Base-by-base conservation (phyloP, 2,888 invertebrate species). In the Calliscelio sp. region DNA sequence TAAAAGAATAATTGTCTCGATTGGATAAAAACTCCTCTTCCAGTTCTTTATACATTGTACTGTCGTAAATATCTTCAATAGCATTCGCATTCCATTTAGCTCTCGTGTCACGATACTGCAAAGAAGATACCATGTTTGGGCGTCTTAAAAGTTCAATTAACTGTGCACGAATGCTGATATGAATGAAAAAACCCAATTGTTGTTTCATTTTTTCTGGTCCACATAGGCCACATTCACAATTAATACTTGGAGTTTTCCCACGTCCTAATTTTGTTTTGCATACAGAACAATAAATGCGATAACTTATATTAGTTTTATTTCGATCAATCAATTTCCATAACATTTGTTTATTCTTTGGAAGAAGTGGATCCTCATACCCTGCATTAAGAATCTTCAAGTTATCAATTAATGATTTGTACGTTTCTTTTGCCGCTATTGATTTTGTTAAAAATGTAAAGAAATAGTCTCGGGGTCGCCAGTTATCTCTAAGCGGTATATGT, bases 231-330 rank as follows among this genome's bases (percentile, higher is more conserved):
- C 53, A 74, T 11, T 1, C n/a, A 44, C 74, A 74, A 46, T 41
- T n/a, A 22, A 91, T 91, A 92, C 91, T 87, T 84, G 87, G 89
- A 88, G 88, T 77, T 22, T 75, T 51, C 49, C 61, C 41, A n/a
- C 22, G 16, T 35, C 49, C 65, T 20, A 65, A 28, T 65, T 49
- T 65, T 0, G 46, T 16, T 32, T 65, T 46, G 32, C 65, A 65
- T 18, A 28, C 32, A 8, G 14, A 18, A 14, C 65, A 65, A 20
- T 16, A 65, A 3, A 32, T 7, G n/a, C 25, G 18, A 49, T 32
- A 65, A 7, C 14, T 14, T 2, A 65, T n/a, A 32, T 65, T 65
- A 5, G 1, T 14, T 32, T 14, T n/a, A 49, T 65, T 65, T 2
- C 32, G 49, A 6, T 24, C 49, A 46, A 65, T 20, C 49, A 65